These are phyloP conservation scores for Tipula helvola DNA, from an alignment of 2,888 invertebrate species.

Conservation along the genomic window DNA sequence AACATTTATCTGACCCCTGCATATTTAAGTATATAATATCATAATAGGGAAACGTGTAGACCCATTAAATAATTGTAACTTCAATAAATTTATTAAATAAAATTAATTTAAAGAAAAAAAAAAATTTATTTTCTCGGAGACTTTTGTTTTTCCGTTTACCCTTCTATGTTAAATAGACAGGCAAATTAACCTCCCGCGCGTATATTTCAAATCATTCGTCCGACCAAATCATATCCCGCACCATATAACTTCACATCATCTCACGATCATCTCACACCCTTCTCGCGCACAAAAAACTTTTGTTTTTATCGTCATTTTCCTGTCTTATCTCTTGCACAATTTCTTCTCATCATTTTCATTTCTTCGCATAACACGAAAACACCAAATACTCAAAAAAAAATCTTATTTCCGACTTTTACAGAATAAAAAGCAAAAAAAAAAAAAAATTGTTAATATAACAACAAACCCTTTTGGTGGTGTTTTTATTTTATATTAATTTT, in stretches of 20 bases:
- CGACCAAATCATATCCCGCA: neutral
- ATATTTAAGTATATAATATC: too few relatives aligned
- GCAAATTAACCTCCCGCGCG: neutral
- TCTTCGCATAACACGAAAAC: neutral
- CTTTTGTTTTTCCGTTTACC: neutral
- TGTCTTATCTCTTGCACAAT: neutral
- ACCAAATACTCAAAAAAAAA: neutral
- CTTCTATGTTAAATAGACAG: neutral
- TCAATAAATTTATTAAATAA: neutral
- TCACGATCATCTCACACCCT: neutral
- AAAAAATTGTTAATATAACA: neutral
- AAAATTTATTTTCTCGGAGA: neutral
- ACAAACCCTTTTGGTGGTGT: neutral
- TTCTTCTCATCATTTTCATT: neutral
- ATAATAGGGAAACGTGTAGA: neutral
- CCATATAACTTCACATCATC: neutral
- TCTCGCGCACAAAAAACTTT: neutral
- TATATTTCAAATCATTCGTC: neutral
- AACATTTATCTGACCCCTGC: too few relatives aligned
- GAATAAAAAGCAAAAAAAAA: neutral
- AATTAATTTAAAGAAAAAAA: neutral
- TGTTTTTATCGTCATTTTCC: neutral
- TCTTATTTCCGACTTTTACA: neutral
- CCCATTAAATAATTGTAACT: neutral
- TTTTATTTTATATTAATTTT: neutral